Percentiles rank a stretch among this genome's conserved stretches.
phyloP scores from a whole-genome alignment of 2,797 vertebrate genomes.

The Galagoides demidoff region DNA sequence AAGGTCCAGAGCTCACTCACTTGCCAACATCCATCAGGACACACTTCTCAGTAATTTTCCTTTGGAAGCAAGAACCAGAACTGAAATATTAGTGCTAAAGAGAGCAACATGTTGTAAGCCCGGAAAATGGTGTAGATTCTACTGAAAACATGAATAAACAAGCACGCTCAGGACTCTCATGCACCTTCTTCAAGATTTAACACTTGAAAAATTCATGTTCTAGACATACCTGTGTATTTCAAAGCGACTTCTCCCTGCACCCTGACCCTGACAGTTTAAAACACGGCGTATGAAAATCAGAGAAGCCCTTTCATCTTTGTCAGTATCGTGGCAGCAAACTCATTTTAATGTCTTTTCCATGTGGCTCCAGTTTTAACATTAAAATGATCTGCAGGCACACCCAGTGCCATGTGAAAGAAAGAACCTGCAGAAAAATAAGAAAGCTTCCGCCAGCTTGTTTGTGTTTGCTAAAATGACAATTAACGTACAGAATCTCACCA shows the following conservation, averaged over 20 bases:
- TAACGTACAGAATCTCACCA: conserved; percentile 39
- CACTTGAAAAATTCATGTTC: not conserved
- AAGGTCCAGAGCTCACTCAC: conserved; percentile 48
- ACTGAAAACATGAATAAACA: not conserved
- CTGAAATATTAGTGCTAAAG: not conserved
- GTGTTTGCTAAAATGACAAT: conserved; percentile 19
- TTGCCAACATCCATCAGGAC: conserved; percentile 69
- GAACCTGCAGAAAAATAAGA: conserved; percentile 58
- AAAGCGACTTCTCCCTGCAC: not conserved
- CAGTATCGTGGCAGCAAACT: conserved; percentile 78
- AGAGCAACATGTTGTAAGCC: conserved; percentile 30
- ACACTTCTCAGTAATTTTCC: conserved; percentile 74
- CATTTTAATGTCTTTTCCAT: conserved; percentile 84
- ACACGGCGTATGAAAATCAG: conserved; percentile 62
- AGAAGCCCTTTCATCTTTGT: conserved; percentile 80
- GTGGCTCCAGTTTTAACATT: conserved; percentile 82
- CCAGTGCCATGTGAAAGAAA: conserved; percentile 68
- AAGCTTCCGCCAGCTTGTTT: conserved; percentile 31
- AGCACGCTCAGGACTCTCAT: rapidly evolving
- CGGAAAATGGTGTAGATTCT: conserved; percentile 46
- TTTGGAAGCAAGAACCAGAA: conserved; percentile 64
- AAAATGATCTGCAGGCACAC: conserved; percentile 77
- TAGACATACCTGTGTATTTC: not conserved
- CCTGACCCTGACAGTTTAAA: not conserved
- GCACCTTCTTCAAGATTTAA: not conserved